These are phyloP conservation scores for Apeira syringaria DNA, from an alignment of 2,888 invertebrate genomes.

Conservation along the genomic window DNA sequence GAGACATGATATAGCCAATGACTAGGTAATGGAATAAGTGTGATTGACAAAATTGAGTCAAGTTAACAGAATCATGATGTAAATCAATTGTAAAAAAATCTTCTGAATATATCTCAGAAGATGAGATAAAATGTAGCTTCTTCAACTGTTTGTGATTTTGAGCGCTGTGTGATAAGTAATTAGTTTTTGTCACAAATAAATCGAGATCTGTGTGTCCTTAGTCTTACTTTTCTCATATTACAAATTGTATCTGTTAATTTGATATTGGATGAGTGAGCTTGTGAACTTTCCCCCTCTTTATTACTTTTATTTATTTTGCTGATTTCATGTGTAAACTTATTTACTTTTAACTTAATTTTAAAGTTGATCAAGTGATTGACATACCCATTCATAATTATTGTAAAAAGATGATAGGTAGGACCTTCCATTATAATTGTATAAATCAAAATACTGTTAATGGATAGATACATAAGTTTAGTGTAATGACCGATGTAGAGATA, in stretches of 20 bases:
- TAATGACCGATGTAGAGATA: conserved; percentile 59
- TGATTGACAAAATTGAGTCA: conserved; percentile 52
- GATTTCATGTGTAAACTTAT: conserved; percentile 37
- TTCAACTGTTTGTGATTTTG: conserved; percentile 50
- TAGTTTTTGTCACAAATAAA: conserved; percentile 67
- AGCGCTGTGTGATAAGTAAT: conserved; percentile 43
- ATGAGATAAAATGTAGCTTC: conserved; percentile 34
- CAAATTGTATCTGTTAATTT: conserved; percentile 42
- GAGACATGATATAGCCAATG: conserved; percentile 56
- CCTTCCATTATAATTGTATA: conserved; percentile 72
- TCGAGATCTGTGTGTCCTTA: conserved; percentile 44
- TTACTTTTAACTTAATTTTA: conserved; percentile 51
- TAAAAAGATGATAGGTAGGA: conserved; percentile 60
- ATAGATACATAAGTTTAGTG: conserved; percentile 58
- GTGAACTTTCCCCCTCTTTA: conserved; percentile 30
- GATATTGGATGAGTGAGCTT: conserved; percentile 33
- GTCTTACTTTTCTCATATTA: conserved; percentile 33
- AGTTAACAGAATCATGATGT: conserved; percentile 41
- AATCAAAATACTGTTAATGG: conserved; percentile 61
- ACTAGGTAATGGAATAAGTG: conserved; percentile 53
- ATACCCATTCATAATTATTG: conserved; percentile 46
- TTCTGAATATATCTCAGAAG: conserved; percentile 20
- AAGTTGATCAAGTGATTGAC: conserved; percentile 49
- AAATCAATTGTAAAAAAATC: conserved; percentile 56
- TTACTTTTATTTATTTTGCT: conserved; percentile 47